Base-by-base conservation (phyloP, 2,888 invertebrate genomes). In the Adelognathus sp. region DNA sequence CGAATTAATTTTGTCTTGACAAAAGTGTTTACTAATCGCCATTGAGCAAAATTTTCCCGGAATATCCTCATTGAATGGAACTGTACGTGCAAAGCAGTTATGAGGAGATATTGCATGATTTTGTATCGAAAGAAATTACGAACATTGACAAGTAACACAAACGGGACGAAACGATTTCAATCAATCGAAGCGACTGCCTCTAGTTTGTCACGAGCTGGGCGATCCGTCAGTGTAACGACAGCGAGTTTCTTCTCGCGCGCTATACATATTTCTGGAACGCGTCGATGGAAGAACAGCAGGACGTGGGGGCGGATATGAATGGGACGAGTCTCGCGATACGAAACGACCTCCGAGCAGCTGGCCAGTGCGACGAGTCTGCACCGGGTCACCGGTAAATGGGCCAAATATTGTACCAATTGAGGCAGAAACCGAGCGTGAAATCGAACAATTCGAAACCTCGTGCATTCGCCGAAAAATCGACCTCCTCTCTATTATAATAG, bases 271-370 rank as follows among this genome's bases (percentile, higher is more conserved):
- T n/a, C 27, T 14, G 16, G 27, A 18, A 9, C 4, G 21, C 27
- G 27, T 29, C 27, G 21, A 39, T 31, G 36, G 52, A 50, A 14
- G 50, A 66, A 66, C 66, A 27, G 50, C 33, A 66, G 50, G 50
- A 66, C 66, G 52, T 14, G 74, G 60, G 67, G 74, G 67, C 54
- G 74, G 60, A 61, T 67, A 67, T 75, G 61, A 75, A 67, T 75
- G 74, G 56, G 60, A 67, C 39, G 41, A 74, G 61, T n/a, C 29
- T 16, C 27, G 14, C 54, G 69, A 69, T 69, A 69, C 46, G 36
- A 69, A 63, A 61, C 54, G 61, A 61, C 69, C 52, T 67, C 52
- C 29, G 21, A 50, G 41, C 69, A 75, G 75, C 61, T 69, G 75
- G 24, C 18, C 16, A 21, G 52, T 61, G 52, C 41, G 4, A 9